A percentile compares a stretch with the other conserved stretches of the same genome.
Conservation (phyloP, 1,140 invertebrate species). For the Lamellibrachia luymesi region DNA sequence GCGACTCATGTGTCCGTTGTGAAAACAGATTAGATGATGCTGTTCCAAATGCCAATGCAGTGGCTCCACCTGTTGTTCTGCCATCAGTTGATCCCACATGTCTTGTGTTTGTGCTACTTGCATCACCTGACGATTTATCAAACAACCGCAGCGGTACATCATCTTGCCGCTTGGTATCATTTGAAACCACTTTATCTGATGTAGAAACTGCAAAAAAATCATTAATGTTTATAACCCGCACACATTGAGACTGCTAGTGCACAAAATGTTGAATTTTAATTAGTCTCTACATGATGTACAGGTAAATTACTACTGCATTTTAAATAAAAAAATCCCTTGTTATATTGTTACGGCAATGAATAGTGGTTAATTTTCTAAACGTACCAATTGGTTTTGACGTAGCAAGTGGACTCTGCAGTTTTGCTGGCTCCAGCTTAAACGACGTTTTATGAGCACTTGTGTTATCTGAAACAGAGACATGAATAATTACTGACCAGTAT, state of each 20-base stretch:
- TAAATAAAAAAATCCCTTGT: neutral
- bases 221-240: neutral
- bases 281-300: neutral
- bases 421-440: constrained; percentile 18
- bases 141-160: neutral
- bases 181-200: neutral
- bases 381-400: neutral
- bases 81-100: constrained; percentile 9
- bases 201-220: neutral
- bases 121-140: neutral
- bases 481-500: neutral
- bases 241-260: neutral
- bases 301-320: neutral
- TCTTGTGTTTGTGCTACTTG: neutral
- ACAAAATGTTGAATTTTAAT: neutral
- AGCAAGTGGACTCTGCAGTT: constrained; percentile 10
- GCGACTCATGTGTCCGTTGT: neutral
- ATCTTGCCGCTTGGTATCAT: neutral
- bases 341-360: neutral
- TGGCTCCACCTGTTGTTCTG: neutral
- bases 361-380: neutral
- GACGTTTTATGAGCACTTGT: neutral
- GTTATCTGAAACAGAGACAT: neutral
- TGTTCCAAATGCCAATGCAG: neutral
- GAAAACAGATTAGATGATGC: neutral